Percentiles rank a stretch among this genome's conserved stretches.
Conservation (phyloP, 2,888 invertebrate genomes). For the Strigamia maritima region DNA sequence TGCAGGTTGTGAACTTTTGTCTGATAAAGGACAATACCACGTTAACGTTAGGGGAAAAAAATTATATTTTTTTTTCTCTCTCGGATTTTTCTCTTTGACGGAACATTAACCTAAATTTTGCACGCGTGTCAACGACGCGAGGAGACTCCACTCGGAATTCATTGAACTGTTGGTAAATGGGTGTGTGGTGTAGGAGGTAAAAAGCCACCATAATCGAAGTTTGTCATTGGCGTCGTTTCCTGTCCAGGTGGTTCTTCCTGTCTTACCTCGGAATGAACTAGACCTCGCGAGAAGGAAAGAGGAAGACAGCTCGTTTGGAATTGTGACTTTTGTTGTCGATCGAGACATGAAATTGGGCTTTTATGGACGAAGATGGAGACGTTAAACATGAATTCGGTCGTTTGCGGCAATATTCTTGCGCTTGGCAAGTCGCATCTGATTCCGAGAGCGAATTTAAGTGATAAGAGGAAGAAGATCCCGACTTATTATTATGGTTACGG, state of each 20-base stretch:
- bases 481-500: background rate
- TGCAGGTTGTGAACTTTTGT: slow-evolving; percentile 15
- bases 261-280: slow-evolving; percentile 24
- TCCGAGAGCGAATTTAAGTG: slow-evolving; percentile 20
- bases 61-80: background rate
- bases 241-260: slow-evolving; percentile 23
- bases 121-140: slow-evolving; percentile 5
- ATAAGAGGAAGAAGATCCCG: background rate
- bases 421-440: slow-evolving; percentile 12
- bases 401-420: slow-evolving; percentile 26
- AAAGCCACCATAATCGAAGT: slow-evolving; percentile 2
- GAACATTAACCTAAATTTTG: slow-evolving; percentile 28
- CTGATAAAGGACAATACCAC: slow-evolving; percentile 30
- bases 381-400: slow-evolving; percentile 3
- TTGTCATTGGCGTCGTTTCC: slow-evolving; percentile 18
- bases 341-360: background rate
- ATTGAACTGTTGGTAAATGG: slow-evolving; percentile 11
- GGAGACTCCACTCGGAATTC: background rate
- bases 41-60: background rate
- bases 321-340: background rate
- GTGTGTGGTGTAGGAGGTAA: background rate
- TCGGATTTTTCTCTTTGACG: slow-evolving; percentile 17
- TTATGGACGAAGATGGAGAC: background rate
- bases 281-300: background rate
- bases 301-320: background rate